Evolutionary conservation across 2,888 invertebrate species (phyloP), one percentile per base, ranked within the genome.

Genomic region (Callinectes sapidus): DNA sequence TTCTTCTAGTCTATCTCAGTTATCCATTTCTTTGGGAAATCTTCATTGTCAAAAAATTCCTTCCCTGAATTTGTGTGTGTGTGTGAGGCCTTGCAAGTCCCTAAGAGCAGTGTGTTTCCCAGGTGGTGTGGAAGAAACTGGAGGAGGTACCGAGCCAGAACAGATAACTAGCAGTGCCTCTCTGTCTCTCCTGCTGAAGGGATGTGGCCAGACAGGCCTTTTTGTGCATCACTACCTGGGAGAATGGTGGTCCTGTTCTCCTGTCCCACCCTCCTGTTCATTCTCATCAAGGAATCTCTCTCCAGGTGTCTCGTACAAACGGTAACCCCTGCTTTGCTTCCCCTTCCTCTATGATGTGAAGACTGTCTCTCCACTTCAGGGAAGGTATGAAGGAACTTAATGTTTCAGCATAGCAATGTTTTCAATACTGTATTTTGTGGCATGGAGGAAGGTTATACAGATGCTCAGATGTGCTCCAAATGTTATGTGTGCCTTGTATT

Each of bases 41-140:
- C 23, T 3, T 61, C 5, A 3, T 55, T n/a, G n/a, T n/a, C n/a
- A n/a, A n/a, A n/a, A n/a, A n/a, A n/a, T n/a, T n/a, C n/a, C n/a
- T n/a, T n/a, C n/a, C n/a, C n/a, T n/a, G n/a, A n/a, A n/a, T n/a
- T 5, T 48, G 48, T 48, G 8, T 48, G 48, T 35, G 61, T 55
- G 55, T 88, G 61, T 28, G 39, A 23, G 18, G 16, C 23, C n/a
- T 66, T 35, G 8, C 3, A 35, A 42, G 42, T 5, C 39, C 71
- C 18, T 42, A 35, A 23, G 61, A 28, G n/a, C 81, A 48, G 16
- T 55, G 28, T 85, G 18, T 89, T 61, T 61, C 61, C 28, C 93
- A 94, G 94, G 94, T 94, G 35, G 94, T 94, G 48, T 94, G 94
- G 94, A 92, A 92, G 71, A 94, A 94, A 87, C 92, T 94, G 5